Evolutionary conservation across 2,797 vertebrate species (phyloP), one percentile per base, ranked within the genome.

Genomic region (Hipposideros larvatus): DNA sequence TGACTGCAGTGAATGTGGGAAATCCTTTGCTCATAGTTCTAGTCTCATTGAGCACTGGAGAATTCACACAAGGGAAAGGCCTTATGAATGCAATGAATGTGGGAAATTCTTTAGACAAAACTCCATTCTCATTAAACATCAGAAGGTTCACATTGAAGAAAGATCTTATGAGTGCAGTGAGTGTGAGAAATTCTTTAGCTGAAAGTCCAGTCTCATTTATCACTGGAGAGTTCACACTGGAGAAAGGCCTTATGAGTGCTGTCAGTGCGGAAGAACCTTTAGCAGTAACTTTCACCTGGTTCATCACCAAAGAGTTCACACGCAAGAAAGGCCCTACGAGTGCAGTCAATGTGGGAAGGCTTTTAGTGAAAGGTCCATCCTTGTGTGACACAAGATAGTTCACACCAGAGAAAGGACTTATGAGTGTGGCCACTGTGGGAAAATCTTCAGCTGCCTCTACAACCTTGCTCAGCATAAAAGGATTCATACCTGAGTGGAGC

Each of bases 121-220:
- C 34, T 96, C 89, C 28, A 89, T 83, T 66, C 92, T 96, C 71
- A 77, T 63, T 41, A 88, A 96, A 63, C 95, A 91, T 78, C 83
- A 77, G 77, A 94, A 87, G 83, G 71, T 96, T 75, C 88, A 94
- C 55, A 96, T 83, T 70, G 92, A 87, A 80, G 95, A 94, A 91
- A 94, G 46, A 55, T 92, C 92, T 77, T 96, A 94, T 55, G 57
- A 91, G 55, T 96, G 92, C 70, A 91, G 46, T 3, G 55, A 94
- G 77, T 96, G 95, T 77, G 83, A 77, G 19, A 96, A 96, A 34
- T 66, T 87, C 61, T 96, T 96, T 57, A 88, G 63, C 88, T 55
- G 11, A 14, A 94, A 91, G 41, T 91, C 90, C 19, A 92, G 85
- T 34, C 93, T 92, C 1, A 46, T 80, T 73, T 85, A 89, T 31